Evolutionary conservation across 2,888 invertebrate species (phyloP).

Genomic region (Drosophila lutescens): DNA sequence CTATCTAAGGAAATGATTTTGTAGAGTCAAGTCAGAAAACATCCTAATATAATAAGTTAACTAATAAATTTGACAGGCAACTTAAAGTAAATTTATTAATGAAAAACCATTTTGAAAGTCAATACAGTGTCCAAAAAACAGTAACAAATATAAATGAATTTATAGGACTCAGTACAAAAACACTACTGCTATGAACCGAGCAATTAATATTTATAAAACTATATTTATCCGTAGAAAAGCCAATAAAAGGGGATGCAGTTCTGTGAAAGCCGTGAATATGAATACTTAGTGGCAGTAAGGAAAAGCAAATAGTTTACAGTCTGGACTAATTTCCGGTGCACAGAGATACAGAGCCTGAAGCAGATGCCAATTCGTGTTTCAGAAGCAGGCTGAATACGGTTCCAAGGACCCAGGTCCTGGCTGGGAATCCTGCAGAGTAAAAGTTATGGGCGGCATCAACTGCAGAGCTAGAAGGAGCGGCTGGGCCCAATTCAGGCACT

Average conservation of each 20-base stretch:
- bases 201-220: background rate
- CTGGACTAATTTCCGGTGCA: slow-evolving; percentile 34
- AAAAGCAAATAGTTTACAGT: slow-evolving; percentile 22
- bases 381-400: slow-evolving; percentile 4
- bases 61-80: too few relatives aligned
- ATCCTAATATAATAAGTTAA: too few relatives aligned
- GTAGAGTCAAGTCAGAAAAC: too few relatives aligned
- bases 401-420: slow-evolving; percentile 18
- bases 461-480: slow-evolving; percentile 51
- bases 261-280: background rate
- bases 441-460: slow-evolving; percentile 38
- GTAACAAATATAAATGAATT: background rate
- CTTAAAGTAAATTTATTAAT: too few relatives aligned
- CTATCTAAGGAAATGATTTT: too few relatives aligned
- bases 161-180: background rate
- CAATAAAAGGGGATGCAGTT: background rate
- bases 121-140: too few relatives aligned
- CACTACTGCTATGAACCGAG: too few relatives aligned
- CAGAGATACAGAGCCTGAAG: slow-evolving; percentile 7
- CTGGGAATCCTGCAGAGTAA: slow-evolving; percentile 23
- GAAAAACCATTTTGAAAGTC: too few relatives aligned
- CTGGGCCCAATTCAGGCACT: slow-evolving; percentile 26
- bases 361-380: slow-evolving; percentile 35
- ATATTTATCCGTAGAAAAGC: background rate
- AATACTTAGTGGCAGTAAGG: background rate